Conservation (phyloP, 2,888 invertebrate species). For the Drosophila merina region DNA sequence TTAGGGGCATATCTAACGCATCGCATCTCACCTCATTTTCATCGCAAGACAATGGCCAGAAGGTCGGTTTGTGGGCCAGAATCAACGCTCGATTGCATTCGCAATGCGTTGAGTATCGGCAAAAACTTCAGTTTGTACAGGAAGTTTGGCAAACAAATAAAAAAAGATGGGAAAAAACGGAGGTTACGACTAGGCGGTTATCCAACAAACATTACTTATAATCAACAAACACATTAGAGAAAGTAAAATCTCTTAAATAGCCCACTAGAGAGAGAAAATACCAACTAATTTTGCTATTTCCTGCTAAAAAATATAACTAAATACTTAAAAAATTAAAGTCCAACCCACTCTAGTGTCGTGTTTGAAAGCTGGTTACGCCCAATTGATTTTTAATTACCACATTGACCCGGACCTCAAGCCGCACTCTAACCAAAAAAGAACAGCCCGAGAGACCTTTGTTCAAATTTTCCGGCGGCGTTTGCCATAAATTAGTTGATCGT, state of each 20-base stretch:
- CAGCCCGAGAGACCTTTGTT: slow-evolving; percentile 46
- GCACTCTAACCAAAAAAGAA: slow-evolving; percentile 1
- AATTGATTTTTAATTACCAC: slow-evolving; percentile 76
- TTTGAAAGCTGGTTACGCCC: slow-evolving; percentile 50
- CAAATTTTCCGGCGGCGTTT: slow-evolving; percentile 37
- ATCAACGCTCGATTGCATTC: slow-evolving; percentile 45
- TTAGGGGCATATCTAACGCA: slow-evolving; percentile 34
- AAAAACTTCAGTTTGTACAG: slow-evolving; percentile 30
- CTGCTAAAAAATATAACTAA: background rate
- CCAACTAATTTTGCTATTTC: background rate
- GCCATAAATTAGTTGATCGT: slow-evolving; percentile 67
- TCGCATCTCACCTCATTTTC: slow-evolving; percentile 17
- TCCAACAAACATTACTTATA: background rate
- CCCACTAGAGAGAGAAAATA: no score
- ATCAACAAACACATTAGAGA: slow-evolving; percentile 9
- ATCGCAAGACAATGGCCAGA: slow-evolving; percentile 30
- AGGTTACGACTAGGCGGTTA: background rate
- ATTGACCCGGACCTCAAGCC: slow-evolving; percentile 59
- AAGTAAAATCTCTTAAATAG: background rate
- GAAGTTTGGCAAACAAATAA: slow-evolving; percentile 26
- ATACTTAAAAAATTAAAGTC: background rate
- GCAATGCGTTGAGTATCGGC: slow-evolving; percentile 40
- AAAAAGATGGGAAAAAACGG: no score
- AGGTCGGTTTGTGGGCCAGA: slow-evolving; percentile 40
- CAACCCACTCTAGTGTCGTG: slow-evolving; percentile 1